Evolutionary conservation across 2,113 vertebrate species (phyloP), one percentile per base, ranked within the genome.

Genomic region (Bubo blakistoni): DNA sequence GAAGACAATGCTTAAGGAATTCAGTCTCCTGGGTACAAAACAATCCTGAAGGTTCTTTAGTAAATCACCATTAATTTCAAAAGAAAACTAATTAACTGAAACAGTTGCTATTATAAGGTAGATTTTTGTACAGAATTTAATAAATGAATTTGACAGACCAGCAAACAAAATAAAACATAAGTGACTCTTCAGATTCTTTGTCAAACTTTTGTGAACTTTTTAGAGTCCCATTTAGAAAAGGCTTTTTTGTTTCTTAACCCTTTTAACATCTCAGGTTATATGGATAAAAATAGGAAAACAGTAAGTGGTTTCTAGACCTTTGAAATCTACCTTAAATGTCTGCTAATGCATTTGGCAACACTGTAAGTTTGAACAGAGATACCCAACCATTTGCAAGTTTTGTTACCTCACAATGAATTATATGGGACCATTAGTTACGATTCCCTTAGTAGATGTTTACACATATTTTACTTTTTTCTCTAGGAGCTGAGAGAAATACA

Each of bases 401-500:
- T 83, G 26, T 34, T 80, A 63, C 36, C 78, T 94, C 34, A 2
- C 59, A 26, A 58, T 44, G 44, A 85, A 7, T 71, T 81, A 46
- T 16, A 42, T 65, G 38, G 57, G n/a, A 10, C 44, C 22, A 3
- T 34, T 86, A 57, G 18, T 67, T 86, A 46, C 61, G 42, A 63
- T 65, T 73, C 73, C 17, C 30, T n/a, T 62, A 38, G 30, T 49
- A 18, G 52, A 16, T 36, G 11, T 52, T 95, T 70, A 93, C 42
- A 69, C 21, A 17, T 36, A 5, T 71, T 89, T 96, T 87, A 27
- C 52, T 87, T 44, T 86, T 95, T 70, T 94, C 94, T 98, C 51
- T 97, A 99, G 99, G 99, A 99, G 90, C 98, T 99, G 94, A 98
- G 99, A 96, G 99, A 99, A 97, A 99, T 99, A 94, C 99, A 99